Percentiles rank a stretch among this genome's conserved stretches.
These are phyloP conservation scores for Anguilla obscura DNA, from an alignment of 2,797 vertebrate species.

Conservation along the genomic window DNA sequence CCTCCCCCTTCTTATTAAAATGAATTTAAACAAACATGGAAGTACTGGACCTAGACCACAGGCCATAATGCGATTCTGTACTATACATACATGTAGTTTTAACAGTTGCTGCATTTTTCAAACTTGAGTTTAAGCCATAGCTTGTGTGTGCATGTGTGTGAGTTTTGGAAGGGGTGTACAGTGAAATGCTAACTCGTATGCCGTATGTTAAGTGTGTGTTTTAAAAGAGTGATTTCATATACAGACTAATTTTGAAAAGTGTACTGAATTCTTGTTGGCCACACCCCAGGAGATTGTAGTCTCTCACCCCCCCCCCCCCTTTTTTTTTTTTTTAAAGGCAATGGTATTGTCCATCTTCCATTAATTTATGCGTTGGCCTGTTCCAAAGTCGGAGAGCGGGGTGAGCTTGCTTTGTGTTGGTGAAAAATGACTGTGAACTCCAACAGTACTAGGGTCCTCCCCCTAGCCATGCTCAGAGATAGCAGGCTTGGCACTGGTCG, in stretches of 20 bases:
- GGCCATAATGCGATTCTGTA: background rate
- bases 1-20: background rate
- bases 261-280: background rate
- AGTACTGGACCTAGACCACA: background rate
- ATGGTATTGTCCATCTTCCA: background rate
- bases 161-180: background rate
- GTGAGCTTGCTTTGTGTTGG: background rate
- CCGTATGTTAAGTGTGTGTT: background rate
- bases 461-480: background rate
- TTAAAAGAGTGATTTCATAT: background rate
- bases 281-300: background rate
- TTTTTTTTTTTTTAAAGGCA: background rate
- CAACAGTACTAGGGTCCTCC: background rate
- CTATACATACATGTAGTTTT: background rate
- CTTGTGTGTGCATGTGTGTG: background rate
- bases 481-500: background rate
- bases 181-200: background rate
- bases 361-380: background rate
- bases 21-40: background rate
- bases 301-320: background rate
- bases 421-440: background rate
- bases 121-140: background rate
- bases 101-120: background rate
- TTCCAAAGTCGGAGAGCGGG: background rate
- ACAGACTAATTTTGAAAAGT: background rate